A percentile compares a stretch with the other conserved stretches of the same genome.
phyloP scores from a whole-genome alignment of 2,113 vertebrate genomes.

The Hemiscyllium ocellatum region DNA sequence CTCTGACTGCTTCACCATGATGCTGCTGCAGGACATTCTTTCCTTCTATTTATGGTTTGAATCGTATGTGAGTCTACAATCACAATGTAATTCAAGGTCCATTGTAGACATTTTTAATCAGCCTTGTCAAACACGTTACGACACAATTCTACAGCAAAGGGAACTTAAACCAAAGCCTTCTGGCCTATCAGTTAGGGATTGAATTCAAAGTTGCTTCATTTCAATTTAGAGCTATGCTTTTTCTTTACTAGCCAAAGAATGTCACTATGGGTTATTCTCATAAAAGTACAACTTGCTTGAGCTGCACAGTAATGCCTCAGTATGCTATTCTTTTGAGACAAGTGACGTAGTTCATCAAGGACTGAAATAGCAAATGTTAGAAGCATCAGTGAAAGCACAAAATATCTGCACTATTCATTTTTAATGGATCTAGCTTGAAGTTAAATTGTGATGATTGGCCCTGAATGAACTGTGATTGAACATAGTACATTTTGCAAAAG shows the following conservation, averaged over 20 bases:
- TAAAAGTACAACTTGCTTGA: neutral
- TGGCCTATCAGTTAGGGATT: neutral
- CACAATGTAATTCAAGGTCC: neutral
- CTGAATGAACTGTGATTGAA: neutral
- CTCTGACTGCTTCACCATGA: too few species aligned
- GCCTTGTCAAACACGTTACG: too few species aligned
- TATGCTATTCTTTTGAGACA: neutral
- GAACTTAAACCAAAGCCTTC: too few species aligned
- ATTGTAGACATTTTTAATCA: too few species aligned
- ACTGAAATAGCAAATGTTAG: neutral
- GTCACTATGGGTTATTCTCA: neutral
- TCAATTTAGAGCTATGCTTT: neutral
- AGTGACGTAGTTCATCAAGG: neutral
- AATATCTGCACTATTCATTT: neutral
- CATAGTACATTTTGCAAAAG: neutral
- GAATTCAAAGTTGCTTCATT: neutral
- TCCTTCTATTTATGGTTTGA: neutral
- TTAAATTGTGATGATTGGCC: neutral
- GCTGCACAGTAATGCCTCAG: neutral
- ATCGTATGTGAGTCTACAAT: neutral
- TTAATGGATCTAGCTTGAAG: neutral
- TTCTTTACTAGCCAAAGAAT: neutral
- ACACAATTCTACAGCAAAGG: too few species aligned
- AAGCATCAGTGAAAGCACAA: neutral
- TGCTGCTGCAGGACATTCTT: too few species aligned